These are phyloP conservation scores for Scolanthus callimorphus DNA, from an alignment of 92 coral and sea anemone species.

Conservation along the genomic window DNA sequence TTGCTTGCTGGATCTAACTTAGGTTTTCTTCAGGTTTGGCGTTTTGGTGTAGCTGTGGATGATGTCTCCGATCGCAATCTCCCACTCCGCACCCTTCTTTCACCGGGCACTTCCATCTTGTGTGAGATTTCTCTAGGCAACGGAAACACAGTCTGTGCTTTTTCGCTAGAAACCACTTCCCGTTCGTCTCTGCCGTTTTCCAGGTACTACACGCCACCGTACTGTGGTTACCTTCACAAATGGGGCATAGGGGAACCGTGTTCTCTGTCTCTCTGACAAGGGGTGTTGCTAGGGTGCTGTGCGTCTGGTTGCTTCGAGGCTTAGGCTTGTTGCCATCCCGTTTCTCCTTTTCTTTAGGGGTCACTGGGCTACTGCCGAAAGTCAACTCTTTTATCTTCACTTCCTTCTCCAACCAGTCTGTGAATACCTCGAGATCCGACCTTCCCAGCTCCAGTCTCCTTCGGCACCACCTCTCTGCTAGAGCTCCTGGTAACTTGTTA, in stretches of 20 bases:
- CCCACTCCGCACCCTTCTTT: no score
- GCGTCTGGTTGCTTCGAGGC: conserved; percentile 4
- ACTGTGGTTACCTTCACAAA: conserved; percentile 2
- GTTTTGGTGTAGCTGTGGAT: no score
- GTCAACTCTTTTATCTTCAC: conserved; percentile 21
- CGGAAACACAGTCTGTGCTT: conserved; percentile 11
- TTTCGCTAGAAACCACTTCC: conserved; percentile 14
- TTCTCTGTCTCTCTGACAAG: neutral
- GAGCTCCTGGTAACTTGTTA: neutral
- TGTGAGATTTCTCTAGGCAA: conserved; percentile 14
- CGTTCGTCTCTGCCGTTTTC: conserved; percentile 3
- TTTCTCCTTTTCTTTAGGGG: neutral
- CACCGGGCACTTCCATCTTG: conserved; percentile 3
- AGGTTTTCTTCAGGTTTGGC: no score
- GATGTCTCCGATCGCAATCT: conserved; percentile 11
- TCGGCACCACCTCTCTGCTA: conserved; percentile 23
- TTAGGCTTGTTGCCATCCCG: neutral
- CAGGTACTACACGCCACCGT: conserved; percentile 3
- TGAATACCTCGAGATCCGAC: conserved; percentile 6
- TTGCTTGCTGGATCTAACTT: no score
- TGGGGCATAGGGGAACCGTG: conserved; percentile 1
- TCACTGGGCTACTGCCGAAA: neutral
- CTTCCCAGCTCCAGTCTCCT: conserved; percentile 4
- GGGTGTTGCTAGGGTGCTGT: neutral
- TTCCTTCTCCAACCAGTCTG: conserved; percentile 25